These are phyloP conservation scores for Tonatia bakeri DNA, from an alignment of 2,113 vertebrate genomes.

Conservation along the genomic window DNA sequence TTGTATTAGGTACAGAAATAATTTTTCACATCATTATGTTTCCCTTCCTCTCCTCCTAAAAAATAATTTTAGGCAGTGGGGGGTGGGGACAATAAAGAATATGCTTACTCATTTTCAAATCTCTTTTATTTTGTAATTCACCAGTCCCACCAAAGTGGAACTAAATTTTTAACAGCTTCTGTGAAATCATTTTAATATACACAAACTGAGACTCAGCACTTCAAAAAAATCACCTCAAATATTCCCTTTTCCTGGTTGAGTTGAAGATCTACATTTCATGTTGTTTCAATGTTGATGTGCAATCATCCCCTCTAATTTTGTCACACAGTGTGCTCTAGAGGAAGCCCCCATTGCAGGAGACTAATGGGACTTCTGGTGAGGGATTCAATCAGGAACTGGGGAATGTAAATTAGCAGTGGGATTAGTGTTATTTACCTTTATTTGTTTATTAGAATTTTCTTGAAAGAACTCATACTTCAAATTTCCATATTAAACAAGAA, in stretches of 20 bases:
- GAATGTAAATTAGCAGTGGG: constrained; percentile 58
- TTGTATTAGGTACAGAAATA: constrained; percentile 29
- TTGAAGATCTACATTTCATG: constrained; percentile 46
- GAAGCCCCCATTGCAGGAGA: constrained; percentile 58
- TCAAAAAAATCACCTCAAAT: constrained; percentile 37
- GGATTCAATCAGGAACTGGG: constrained; percentile 59
- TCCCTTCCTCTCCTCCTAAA: background rate
- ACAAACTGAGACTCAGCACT: constrained; percentile 30
- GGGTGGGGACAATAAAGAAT: constrained; percentile 14
- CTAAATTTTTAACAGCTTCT: constrained; percentile 56
- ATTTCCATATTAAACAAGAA: constrained; percentile 35
- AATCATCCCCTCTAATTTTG: constrained; percentile 63
- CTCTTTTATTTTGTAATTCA: constrained; percentile 50
- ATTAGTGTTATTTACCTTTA: constrained; percentile 56
- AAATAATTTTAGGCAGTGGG: background rate
- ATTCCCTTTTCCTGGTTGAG: constrained; percentile 31
- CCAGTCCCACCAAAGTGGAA: background rate
- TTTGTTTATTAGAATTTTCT: constrained; percentile 52
- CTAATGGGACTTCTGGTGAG: constrained; percentile 40
- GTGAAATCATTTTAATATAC: constrained; percentile 56
- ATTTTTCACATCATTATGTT: constrained; percentile 31
- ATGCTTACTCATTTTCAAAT: constrained; percentile 38
- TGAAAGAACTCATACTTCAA: constrained; percentile 24
- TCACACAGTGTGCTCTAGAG: constrained; percentile 40
- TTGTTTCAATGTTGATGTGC: constrained; percentile 60